Evolutionary conservation across 1,140 invertebrate genomes (phyloP), one percentile per base, ranked within the genome.

Genomic region (Solenopsis fugax): DNA sequence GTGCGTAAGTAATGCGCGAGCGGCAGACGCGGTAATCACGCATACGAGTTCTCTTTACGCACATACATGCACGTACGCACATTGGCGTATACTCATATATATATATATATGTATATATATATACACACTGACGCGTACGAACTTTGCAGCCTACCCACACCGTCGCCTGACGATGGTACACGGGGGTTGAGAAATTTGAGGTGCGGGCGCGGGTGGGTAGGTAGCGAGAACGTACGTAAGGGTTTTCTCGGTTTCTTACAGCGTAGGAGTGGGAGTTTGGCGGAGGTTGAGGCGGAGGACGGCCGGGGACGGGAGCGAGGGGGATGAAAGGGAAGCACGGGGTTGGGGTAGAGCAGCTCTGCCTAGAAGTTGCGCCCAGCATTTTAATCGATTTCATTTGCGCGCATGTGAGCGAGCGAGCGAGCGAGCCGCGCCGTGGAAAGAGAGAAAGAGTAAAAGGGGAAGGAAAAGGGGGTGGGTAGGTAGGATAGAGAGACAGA

Each of bases 321-420:
- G 54, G 56, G 80, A 52, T 73, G 86, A 87, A 89, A 65, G 71
- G 78, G 56, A 73, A 81, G 84, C 65, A 71, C 58, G 78, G 88
- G 81, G 86, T 84, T 87, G 82, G 91, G 89, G 85, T 87, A 88
- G 77, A 89, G 87, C 87, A 76, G 90, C 75, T 84, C 93, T 94
- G 92, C 93, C 93, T 94, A 95, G 94, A 95, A 95, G 94, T 95
- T 95, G 94, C 94, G 93, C 94, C 93, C 94, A 95, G 95, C 95
- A 95, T 95, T 95, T 95, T 95, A 95, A 95, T 95, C 94, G 95
- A 95, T 95, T 95, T 95, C 94, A 95, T 95, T 95, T 95, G 94
- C 94, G 94, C 94, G 94, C 94, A 94, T 94, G 94, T 94, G 94
- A 93, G 93, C 87, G 94, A 94, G 93, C 89, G 89, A 94, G 93